A percentile compares a stretch with the other conserved stretches of the same genome.
These are phyloP conservation scores for Chaetorhynchus papuensis DNA, from an alignment of 2,113 vertebrate species.

Conservation along the genomic window DNA sequence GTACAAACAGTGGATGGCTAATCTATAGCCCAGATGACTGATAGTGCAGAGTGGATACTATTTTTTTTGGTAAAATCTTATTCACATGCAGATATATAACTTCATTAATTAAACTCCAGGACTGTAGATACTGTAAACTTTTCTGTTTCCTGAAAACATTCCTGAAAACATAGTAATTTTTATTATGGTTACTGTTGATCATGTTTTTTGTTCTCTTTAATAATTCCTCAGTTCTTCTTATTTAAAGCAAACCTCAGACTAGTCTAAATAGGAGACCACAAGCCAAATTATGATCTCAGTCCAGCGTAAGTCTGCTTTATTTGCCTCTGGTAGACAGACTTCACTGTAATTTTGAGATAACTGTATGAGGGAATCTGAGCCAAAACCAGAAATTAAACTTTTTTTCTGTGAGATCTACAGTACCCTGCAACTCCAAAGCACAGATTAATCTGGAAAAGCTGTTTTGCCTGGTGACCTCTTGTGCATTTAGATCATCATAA, in stretches of 20 bases:
- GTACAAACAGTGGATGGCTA: background rate
- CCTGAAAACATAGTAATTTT: background rate
- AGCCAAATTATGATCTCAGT: background rate
- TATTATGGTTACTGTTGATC: background rate
- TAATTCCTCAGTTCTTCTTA: background rate
- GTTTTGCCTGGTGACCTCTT: background rate
- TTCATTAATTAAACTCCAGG: background rate
- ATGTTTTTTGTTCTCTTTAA: background rate
- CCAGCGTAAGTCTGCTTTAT: background rate
- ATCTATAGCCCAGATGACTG: background rate
- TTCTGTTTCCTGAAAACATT: background rate
- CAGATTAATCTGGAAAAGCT: background rate
- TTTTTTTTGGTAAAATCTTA: background rate
- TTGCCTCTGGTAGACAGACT: background rate
- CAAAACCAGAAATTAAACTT: background rate
- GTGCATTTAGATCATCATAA: background rate
- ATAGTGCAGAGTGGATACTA: background rate
- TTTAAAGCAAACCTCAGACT: background rate
- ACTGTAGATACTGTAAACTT: background rate
- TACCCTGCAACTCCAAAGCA: background rate
- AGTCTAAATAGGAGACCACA: background rate
- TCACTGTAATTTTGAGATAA: background rate
- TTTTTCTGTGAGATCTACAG: background rate
- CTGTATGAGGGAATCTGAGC: background rate
- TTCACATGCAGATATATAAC: background rate